Conservation (phyloP, 2,797 vertebrate species). For the Neomorphus geoffroyi region DNA sequence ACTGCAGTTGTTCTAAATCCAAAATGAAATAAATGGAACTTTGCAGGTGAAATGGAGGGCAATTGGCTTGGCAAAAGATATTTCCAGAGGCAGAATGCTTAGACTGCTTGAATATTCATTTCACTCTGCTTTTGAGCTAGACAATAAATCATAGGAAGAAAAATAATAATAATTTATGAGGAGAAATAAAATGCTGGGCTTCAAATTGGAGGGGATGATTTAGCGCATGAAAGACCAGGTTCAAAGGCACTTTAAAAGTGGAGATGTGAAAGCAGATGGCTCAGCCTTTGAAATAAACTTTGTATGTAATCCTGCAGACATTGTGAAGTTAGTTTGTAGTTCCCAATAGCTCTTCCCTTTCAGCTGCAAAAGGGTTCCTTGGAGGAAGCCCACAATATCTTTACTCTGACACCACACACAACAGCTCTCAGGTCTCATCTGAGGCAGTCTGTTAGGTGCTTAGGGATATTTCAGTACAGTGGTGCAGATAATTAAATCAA, state of each 20-base stretch:
- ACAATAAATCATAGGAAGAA: conserved; percentile 15
- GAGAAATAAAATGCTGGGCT: not conserved
- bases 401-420: not conserved
- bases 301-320: not conserved
- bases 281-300: conserved; percentile 13
- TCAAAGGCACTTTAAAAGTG: not conserved
- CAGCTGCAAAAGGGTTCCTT: not conserved
- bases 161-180: not conserved
- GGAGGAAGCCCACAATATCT: not conserved
- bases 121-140: not conserved
- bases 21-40: not conserved
- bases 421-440: not conserved
- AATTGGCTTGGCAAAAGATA: not conserved
- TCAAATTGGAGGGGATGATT: not conserved
- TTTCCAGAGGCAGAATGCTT: not conserved
- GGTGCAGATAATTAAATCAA: not conserved
- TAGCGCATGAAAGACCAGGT: not conserved
- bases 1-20: not conserved
- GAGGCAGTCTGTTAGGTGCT: not conserved
- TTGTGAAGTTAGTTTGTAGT: not conserved
- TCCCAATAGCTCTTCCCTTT: not conserved
- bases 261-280: not conserved
- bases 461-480: not conserved
- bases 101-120: not conserved
- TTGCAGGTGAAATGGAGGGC: not conserved